Conservation (phyloP, 1,140 invertebrate genomes). For the Hyles vespertilio region DNA sequence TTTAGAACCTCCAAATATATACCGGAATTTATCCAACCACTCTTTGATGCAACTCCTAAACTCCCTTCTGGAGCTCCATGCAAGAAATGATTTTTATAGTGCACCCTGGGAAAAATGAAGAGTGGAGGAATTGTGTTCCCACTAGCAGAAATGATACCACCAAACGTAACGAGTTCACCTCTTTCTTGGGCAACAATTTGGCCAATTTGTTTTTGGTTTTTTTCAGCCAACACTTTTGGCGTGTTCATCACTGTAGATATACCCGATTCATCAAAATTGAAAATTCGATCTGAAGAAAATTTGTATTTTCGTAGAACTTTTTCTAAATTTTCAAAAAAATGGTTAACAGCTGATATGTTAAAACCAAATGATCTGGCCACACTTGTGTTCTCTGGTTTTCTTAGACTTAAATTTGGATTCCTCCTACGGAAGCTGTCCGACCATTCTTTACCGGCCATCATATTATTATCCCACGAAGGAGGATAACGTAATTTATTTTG, state of each 20-base stretch:
- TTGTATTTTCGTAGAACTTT: slow-evolving; percentile 22
- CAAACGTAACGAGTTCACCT: neutral
- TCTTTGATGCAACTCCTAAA: slow-evolving; percentile 48
- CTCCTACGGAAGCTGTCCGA: slow-evolving; percentile 32
- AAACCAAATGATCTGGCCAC: slow-evolving; percentile 46
- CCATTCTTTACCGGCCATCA: slow-evolving; percentile 30
- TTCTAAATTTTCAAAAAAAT: slow-evolving; percentile 44
- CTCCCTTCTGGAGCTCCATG: slow-evolving; percentile 57
- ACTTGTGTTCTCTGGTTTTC: slow-evolving; percentile 45
- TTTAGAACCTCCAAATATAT: neutral
- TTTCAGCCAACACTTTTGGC: neutral
- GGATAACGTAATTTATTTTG: slow-evolving; percentile 29
- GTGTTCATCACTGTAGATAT: neutral
- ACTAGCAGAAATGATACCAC: too few relatives aligned
- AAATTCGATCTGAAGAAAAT: slow-evolving; percentile 21
- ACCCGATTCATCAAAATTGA: slow-evolving; percentile 13
- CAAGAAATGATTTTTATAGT: slow-evolving; percentile 52
- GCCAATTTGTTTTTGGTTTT: neutral
- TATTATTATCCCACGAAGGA: slow-evolving; percentile 25
- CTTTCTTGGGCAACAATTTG: neutral
- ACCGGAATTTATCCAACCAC: slow-evolving; percentile 64
- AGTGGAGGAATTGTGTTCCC: slow-evolving; percentile 7
- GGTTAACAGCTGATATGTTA: slow-evolving; percentile 40
- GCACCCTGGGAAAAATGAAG: slow-evolving; percentile 49
- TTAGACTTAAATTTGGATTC: slow-evolving; percentile 38